Evolutionary conservation across 2,888 invertebrate genomes (phyloP), one percentile per base, ranked within the genome.

Genomic region (Allophyes oxyacanthae): DNA sequence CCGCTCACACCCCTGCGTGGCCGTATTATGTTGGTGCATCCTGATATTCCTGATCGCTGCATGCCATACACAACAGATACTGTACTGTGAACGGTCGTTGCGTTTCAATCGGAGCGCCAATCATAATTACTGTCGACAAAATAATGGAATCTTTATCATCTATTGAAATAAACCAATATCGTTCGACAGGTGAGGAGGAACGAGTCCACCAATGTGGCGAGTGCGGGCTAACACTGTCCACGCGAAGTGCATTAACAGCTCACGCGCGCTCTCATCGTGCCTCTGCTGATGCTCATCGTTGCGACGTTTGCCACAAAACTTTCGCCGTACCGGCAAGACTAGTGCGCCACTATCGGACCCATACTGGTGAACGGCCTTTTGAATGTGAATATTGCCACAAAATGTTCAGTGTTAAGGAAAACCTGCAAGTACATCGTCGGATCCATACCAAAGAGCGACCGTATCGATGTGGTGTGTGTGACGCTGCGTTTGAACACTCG

Each of bases 361-460:
- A 98, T 85, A 98, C 98, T 20, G 98, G 98, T 33, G 98, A 98
- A 85, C 96, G 98, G 76, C 98, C 98, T 0, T 98, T 98, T 87
- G 96, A 97, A 87, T 98, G 98, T 89, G 98, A 98, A 87, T 98
- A 97, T 88, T 98, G 98, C 92, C 97, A 97, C 88, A 98, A 98
- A 89, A 97, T 97, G 82, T 98, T 98, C 91, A 98, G 98, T 83
- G 98, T 98, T 7, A 98, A 98, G 89, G 98, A 98, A 88, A 98
- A 98, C 87, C 94, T 98, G 57, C 98, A 98, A 90, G 98, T 98
- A 10, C 98, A 98, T 87, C 94, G 96, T 36, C 95, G 98, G 58
- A 98, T 98, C 70, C 98, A 98, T 88, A 98, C 98, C 58, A 98
- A 98, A 89, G 98, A 98, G 88, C 95, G 98, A 1, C 98, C 98